Base-by-base conservation (phyloP, 2,888 invertebrate genomes). In the Liopterus haemorrhoidalis region DNA sequence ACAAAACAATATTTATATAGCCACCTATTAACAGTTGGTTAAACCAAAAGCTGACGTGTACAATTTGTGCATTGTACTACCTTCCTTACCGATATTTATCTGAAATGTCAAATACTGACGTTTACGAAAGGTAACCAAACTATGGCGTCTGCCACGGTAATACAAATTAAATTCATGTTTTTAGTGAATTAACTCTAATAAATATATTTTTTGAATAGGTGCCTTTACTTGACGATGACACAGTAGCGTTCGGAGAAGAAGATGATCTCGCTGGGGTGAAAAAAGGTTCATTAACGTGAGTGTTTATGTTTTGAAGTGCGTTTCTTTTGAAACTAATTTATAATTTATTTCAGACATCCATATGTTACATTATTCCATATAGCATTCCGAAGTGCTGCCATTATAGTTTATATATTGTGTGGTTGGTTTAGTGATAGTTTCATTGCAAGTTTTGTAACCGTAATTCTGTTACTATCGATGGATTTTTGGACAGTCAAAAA, bases 401-500 rank as follows among this genome's bases (percentile, higher is more conserved):
- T 99, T 15, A 68, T 91, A 20, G 80, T 86, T 12, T 99, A 97
- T 67, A 74, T 97, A 52, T 74, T 99, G 30, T 94, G 95, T 60
- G 85, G 86, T 5, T 82, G 81, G 79, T 91, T 96, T 71, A 86
- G 85, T 2, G 78, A 81, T 60, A 92, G 92, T 54, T 99, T 96
- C 68, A 94, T 99, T 51, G 84, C 90, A n/a, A 91, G 86, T 70
- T 99, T 99, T 70, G 90, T 99, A 32, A 74, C 85, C 20, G 83
- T 97, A 24, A 79, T 92, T 8, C 71, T 96, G 19, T 74, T 99
- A 41, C 74, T 99, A 5, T 96, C 96, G 0, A 86, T 96, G 70
- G 99, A 99, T 67, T 99, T 99, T 72, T 99, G 99, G 99, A 93
- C 93, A 9, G 96, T 97, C 1, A 99, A 99, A 72, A 95, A 95